These are phyloP conservation scores for Larimichthys polyactis DNA, from an alignment of 2,113 vertebrate genomes.

Conservation along the genomic window DNA sequence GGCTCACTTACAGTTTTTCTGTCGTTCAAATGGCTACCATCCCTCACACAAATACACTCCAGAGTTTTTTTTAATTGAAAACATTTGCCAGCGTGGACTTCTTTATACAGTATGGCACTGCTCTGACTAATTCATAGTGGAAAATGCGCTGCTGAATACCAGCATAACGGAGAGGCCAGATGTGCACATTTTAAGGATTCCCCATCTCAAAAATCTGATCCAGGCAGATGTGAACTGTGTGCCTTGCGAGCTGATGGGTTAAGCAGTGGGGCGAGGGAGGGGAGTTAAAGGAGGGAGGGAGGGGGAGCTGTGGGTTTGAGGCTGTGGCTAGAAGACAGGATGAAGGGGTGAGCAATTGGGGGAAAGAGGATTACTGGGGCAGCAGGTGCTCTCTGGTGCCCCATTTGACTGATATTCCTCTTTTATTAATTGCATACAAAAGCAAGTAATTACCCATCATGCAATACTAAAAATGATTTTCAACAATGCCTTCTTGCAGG, in stretches of 20 bases:
- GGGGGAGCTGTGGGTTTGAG: conserved; percentile 8
- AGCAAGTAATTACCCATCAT: conserved; percentile 15
- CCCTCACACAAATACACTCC: not conserved
- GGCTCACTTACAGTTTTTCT: too few species aligned
- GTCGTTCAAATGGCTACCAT: not conserved
- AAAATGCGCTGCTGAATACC: conserved; percentile 35
- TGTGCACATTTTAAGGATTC: conserved; percentile 63
- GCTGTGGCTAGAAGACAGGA: conserved; percentile 21
- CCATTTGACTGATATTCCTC: conserved; percentile 15
- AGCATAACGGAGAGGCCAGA: conserved; percentile 60
- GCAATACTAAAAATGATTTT: not conserved
- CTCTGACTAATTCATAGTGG: conserved; percentile 28
- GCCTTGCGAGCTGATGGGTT: conserved; percentile 67
- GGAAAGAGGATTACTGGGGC: conserved; percentile 49
- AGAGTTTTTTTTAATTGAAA: not conserved
- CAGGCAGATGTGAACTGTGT: conserved; percentile 70
- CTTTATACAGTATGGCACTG: not conserved
- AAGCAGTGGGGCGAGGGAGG: conserved; percentile 45
- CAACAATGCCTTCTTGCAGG: not conserved
- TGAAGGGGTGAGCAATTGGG: conserved; percentile 47
- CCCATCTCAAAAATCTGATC: conserved; percentile 54
- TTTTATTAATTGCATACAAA: conserved; percentile 13
- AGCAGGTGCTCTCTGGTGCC: conserved; percentile 61
- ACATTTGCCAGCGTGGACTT: not conserved
- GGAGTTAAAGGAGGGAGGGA: not conserved